A percentile compares a stretch with the other conserved stretches of the same genome.
Conservation (phyloP, 2,113 vertebrate genomes). For the Poeciliopsis turrubarensis region DNA sequence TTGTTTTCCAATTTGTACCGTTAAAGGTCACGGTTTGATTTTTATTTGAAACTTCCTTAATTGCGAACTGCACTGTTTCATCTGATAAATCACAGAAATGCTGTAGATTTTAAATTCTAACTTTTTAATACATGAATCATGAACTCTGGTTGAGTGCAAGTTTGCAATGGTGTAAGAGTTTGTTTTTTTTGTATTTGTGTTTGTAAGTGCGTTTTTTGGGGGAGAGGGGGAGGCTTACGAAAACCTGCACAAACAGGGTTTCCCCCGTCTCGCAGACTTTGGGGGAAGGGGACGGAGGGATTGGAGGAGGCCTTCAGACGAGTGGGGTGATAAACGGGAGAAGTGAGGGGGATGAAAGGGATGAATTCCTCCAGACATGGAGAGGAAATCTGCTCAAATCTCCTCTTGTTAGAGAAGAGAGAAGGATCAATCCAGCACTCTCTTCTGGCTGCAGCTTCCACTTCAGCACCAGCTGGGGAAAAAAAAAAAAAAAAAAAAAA, state of each 20-base stretch:
- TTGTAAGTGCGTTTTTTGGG: background rate
- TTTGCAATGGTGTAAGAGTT: slow-evolving; percentile 13
- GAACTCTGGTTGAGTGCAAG: slow-evolving; percentile 1
- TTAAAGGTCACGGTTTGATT: no score
- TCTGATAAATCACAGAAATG: background rate
- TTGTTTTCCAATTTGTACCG: no score
- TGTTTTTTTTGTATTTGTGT: background rate
- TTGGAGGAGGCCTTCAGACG: slow-evolving; percentile 65
- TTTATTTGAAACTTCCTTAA: no score
- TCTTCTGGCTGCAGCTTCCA: slow-evolving; percentile 53
- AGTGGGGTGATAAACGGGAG: slow-evolving; percentile 71
- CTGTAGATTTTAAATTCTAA: background rate
- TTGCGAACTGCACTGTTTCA: no score
- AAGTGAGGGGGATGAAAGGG: slow-evolving; percentile 69
- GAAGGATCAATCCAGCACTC: slow-evolving; percentile 56
- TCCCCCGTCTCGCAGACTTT: slow-evolving; percentile 64
- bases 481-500: slow-evolving; percentile 13
- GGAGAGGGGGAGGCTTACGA: slow-evolving; percentile 39
- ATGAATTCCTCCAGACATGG: slow-evolving; percentile 67
- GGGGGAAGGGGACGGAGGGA: slow-evolving; percentile 57
- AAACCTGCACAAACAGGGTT: slow-evolving; percentile 59
- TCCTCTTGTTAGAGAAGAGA: slow-evolving; percentile 69
- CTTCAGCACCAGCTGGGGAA: slow-evolving; percentile 8
- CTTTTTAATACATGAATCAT: background rate
- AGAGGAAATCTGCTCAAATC: slow-evolving; percentile 77